A percentile compares a stretch with the other conserved stretches of the same genome.
Conservation (phyloP, 2,113 vertebrate species). For the Anoura caudifer region DNA sequence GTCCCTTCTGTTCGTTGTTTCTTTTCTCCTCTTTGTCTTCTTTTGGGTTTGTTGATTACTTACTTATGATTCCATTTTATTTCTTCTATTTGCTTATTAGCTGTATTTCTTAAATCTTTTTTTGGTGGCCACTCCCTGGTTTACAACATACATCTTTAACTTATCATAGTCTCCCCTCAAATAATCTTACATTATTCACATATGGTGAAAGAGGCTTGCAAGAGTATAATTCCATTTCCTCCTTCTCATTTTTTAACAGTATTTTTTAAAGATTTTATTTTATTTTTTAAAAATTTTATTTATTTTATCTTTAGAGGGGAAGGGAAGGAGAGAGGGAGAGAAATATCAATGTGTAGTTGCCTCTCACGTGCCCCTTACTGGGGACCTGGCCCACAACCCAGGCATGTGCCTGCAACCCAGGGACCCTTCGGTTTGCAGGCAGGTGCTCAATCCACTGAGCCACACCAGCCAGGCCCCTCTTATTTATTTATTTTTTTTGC, state of each 20-base stretch:
- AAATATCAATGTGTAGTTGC: too few relatives aligned
- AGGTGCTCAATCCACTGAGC: too few relatives aligned
- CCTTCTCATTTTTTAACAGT: not conserved
- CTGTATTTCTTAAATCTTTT: not conserved
- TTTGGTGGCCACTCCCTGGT: not conserved
- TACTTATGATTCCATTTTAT: not conserved
- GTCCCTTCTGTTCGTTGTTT: not conserved
- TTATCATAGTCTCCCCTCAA: not conserved
- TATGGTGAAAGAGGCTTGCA: not conserved
- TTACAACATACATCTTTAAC: not conserved
- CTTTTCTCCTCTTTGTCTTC: not conserved
- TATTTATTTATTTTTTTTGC: too few relatives aligned
- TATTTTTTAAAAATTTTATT: too few relatives aligned
- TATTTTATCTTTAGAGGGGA: too few relatives aligned
- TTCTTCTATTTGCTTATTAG: not conserved
- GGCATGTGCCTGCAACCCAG: too few relatives aligned
- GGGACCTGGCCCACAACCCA: too few relatives aligned
- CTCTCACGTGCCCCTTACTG: too few relatives aligned
- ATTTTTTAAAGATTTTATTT: too few relatives aligned
- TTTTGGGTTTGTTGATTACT: not conserved
- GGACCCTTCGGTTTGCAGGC: too few relatives aligned
- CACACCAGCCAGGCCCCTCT: too few relatives aligned
- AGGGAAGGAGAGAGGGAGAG: too few relatives aligned
- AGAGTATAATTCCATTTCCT: not conserved
- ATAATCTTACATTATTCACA: not conserved